phyloP scores from a whole-genome alignment of 2,797 vertebrate genomes.

The Dryobates pubescens region DNA sequence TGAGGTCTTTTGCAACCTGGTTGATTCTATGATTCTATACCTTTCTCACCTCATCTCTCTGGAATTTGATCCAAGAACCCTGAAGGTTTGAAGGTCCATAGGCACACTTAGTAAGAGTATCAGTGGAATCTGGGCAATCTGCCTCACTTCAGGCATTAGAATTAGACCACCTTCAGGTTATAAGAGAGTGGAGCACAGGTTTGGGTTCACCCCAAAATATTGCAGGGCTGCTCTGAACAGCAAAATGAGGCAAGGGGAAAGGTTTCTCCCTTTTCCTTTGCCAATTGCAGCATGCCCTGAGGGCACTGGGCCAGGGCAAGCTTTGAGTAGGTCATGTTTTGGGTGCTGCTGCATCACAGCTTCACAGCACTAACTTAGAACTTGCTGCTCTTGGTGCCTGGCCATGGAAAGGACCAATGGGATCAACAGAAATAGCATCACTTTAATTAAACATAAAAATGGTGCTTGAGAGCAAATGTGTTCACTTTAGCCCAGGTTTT shows the following conservation, averaged over 20 bases:
- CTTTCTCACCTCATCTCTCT: not conserved
- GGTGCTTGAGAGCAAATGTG: not conserved
- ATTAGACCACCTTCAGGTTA: not conserved
- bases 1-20: too few relatives aligned
- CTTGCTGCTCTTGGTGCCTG: constrained; percentile 1
- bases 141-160: not conserved
- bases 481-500: not conserved
- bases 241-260: not conserved
- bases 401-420: not conserved
- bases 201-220: not conserved
- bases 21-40: too few relatives aligned
- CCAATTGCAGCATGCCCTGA: not conserved
- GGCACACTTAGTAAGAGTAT: not conserved
- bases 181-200: not conserved
- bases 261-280: not conserved
- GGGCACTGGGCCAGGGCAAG: not conserved
- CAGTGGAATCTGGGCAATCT: not conserved
- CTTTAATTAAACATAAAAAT: constrained; percentile 33
- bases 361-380: not conserved
- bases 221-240: not conserved
- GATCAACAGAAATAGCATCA: constrained; percentile 16
- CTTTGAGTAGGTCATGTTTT: not conserved
- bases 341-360: not conserved
- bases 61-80: too few relatives aligned
- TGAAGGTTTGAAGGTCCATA: too few relatives aligned